These are phyloP conservation scores for Hemicrepidius hirtus DNA, from an alignment of 2,888 invertebrate genomes.

Conservation along the genomic window DNA sequence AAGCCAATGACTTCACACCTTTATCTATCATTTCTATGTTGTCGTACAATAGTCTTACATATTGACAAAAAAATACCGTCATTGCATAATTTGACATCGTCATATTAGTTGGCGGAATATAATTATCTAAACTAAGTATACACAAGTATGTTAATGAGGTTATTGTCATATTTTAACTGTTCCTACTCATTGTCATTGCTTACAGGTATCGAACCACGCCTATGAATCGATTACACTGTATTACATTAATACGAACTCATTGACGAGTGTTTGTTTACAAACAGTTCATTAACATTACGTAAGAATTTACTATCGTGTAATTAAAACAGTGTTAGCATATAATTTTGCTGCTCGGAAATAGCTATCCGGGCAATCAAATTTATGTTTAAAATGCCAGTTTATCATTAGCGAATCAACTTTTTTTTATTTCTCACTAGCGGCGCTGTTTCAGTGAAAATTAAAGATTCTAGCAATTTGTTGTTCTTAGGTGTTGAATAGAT, in stretches of 20 bases:
- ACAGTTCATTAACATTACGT: constrained; percentile 15
- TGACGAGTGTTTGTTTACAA: constrained; percentile 24
- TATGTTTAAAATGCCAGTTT: neutral
- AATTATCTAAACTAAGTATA: neutral
- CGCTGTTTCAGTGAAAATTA: neutral
- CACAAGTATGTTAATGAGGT: constrained; percentile 19
- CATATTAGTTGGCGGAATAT: too few relatives aligned
- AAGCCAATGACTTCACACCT: neutral
- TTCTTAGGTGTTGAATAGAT: neutral
- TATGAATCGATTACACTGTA: constrained; percentile 6
- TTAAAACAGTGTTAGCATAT: neutral
- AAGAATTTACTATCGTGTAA: constrained; percentile 7
- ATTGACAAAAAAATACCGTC: neutral
- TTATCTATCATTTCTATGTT: neutral
- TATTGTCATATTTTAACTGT: constrained; percentile 22
- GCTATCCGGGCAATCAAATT: neutral
- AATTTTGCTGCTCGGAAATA: neutral
- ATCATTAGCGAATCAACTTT: too few relatives aligned
- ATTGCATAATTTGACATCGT: neutral
- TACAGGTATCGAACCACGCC: constrained; percentile 16
- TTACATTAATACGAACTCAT: constrained; percentile 9
- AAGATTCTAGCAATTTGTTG: neutral
- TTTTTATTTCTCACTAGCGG: neutral
- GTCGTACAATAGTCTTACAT: neutral
- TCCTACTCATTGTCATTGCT: constrained; percentile 19